These are phyloP conservation scores for Hermaeophaga mercurialis DNA, from an alignment of 2,888 invertebrate species.

Conservation along the genomic window DNA sequence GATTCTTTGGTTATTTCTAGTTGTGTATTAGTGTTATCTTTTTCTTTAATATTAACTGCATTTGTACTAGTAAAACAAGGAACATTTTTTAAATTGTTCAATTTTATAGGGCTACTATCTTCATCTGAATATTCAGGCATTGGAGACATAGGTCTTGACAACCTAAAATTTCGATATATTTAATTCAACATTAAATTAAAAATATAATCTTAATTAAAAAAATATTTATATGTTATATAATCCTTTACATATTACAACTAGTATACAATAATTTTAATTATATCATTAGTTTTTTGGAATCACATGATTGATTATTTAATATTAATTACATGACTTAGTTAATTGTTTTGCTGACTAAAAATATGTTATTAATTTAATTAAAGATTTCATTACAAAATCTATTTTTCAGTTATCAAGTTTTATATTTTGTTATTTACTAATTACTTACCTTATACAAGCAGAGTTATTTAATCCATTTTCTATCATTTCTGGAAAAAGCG, in stretches of 20 bases:
- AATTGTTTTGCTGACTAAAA: too few relatives aligned
- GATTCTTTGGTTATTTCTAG: constrained; percentile 18
- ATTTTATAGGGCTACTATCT: constrained; percentile 51
- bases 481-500: constrained; percentile 87
- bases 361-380: too few relatives aligned
- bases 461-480: constrained; percentile 83
- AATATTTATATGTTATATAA: too few relatives aligned
- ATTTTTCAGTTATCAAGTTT: too few relatives aligned
- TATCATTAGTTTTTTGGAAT: too few relatives aligned
- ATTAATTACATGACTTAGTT: too few relatives aligned
- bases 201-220: neutral
- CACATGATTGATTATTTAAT: too few relatives aligned
- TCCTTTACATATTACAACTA: neutral
- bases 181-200: neutral
- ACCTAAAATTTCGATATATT: constrained; percentile 53
- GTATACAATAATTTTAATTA: too few relatives aligned
- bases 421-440: too few relatives aligned
- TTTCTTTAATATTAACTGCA: constrained; percentile 24
- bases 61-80: constrained; percentile 21
- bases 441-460: constrained; percentile 76
- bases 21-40: constrained; percentile 28
- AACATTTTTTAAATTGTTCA: constrained; percentile 30
- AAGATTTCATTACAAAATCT: too few relatives aligned
- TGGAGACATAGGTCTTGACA: constrained; percentile 74
- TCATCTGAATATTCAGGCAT: constrained; percentile 68